A percentile compares a stretch with the other conserved stretches of the same genome.
Conservation (phyloP, 1,140 invertebrate genomes). For the Drosophila watanabei region DNA sequence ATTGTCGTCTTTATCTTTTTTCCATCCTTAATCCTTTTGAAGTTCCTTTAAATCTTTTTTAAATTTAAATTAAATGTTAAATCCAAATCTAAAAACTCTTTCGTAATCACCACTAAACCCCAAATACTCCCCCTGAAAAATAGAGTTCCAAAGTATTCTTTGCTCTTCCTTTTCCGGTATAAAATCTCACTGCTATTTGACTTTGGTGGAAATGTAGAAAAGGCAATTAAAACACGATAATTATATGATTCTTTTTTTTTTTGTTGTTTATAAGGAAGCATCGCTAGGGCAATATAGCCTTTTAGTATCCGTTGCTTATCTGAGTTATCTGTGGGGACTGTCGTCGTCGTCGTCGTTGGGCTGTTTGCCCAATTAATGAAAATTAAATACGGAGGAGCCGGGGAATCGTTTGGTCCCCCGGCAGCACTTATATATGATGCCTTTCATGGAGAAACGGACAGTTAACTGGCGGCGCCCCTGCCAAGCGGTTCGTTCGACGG, state of each 20-base stretch:
- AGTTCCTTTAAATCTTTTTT: too few species aligned
- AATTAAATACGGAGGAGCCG: constrained; percentile 54
- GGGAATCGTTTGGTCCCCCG: constrained; percentile 27
- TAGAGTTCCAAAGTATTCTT: constrained; percentile 2
- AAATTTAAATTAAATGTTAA: background rate
- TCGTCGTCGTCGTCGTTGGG: constrained; percentile 11
- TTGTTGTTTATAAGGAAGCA: constrained; percentile 50
- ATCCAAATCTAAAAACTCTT: background rate
- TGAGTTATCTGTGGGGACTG: constrained; percentile 46
- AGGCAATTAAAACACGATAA: constrained; percentile 44
- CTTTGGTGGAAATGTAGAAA: constrained; percentile 51
- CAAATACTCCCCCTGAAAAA: background rate
- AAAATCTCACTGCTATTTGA: constrained; percentile 27
- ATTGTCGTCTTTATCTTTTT: too few species aligned
- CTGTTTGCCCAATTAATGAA: constrained; percentile 82
- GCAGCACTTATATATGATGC: constrained; percentile 60
- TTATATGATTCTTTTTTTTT: constrained; percentile 22
- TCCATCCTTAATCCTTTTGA: too few species aligned
- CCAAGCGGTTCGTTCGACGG: constrained; percentile 37
- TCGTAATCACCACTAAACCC: background rate
- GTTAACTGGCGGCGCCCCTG: constrained; percentile 56
- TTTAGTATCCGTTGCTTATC: constrained; percentile 73
- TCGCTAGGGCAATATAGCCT: constrained; percentile 13
- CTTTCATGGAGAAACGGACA: constrained; percentile 41
- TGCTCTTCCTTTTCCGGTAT: constrained; percentile 36